These are phyloP conservation scores for Papilio dardanus DNA, from an alignment of 1,140 invertebrate species.

Conservation along the genomic window DNA sequence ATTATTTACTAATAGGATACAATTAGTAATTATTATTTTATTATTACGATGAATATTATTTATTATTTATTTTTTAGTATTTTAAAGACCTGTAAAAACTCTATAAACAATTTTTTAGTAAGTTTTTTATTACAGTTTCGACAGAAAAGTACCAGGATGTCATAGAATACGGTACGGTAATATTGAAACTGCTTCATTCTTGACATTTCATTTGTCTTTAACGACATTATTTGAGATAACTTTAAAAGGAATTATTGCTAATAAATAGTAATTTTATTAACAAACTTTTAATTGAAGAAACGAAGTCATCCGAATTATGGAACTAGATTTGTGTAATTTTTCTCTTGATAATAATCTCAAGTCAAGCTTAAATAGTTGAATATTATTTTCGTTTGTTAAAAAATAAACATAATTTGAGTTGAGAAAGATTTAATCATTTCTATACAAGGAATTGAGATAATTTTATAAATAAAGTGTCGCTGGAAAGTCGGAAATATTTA, in stretches of 20 bases:
- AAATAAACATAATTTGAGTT: not conserved
- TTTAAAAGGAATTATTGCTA: not conserved
- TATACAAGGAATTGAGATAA: conserved; percentile 8
- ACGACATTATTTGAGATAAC: not conserved
- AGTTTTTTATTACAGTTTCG: not conserved
- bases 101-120: not conserved
- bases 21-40: not conserved
- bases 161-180: not conserved
- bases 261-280: too few species aligned
- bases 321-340: too few species aligned
- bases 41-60: not conserved
- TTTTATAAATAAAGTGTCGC: not conserved
- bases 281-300: not conserved
- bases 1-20: not conserved
- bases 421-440: conserved; percentile 10
- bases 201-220: not conserved
- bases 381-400: not conserved
- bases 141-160: not conserved
- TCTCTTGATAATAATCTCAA: not conserved
- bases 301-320: not conserved
- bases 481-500: conserved; percentile 9
- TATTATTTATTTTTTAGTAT: too few species aligned
- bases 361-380: not conserved
- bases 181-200: not conserved
- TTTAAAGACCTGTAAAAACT: too few species aligned